Conservation (phyloP, 2,797 vertebrate genomes). For the Sitta carolinensis region DNA sequence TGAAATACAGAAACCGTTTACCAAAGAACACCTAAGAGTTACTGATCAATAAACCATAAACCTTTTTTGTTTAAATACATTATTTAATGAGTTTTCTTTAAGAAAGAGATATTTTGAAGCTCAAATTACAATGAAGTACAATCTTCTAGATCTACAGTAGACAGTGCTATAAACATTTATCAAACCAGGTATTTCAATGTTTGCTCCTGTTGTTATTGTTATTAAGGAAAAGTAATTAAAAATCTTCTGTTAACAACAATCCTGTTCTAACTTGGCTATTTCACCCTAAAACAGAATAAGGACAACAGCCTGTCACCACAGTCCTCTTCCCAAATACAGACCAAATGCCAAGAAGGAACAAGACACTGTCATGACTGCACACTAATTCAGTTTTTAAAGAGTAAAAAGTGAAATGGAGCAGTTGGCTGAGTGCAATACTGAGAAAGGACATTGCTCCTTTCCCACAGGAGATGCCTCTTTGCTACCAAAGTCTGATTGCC, state of each 20-base stretch:
- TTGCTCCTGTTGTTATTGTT: background rate
- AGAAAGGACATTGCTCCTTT: background rate
- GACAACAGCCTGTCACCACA: background rate
- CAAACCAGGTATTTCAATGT: background rate
- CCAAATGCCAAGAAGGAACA: background rate
- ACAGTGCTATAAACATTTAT: background rate
- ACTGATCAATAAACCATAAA: background rate
- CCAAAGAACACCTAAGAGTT: background rate
- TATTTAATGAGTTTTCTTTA: constrained; percentile 47
- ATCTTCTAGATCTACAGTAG: background rate
- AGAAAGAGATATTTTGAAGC: constrained; percentile 18
- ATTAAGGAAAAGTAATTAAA: background rate
- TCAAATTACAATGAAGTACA: constrained; percentile 26
- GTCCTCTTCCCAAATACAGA: background rate
- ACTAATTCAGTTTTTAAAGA: background rate
- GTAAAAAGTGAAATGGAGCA: background rate
- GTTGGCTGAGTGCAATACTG: background rate
- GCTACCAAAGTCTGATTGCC: background rate
- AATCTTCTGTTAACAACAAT: background rate
- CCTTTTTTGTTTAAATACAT: background rate
- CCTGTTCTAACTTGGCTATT: background rate
- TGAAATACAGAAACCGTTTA: background rate
- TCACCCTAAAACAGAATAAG: background rate
- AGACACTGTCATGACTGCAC: background rate
- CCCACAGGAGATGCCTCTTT: background rate